Evolutionary conservation across 2,113 vertebrate genomes (phyloP), one percentile per base, ranked within the genome.

Genomic region (Edolisoma coerulescens): DNA sequence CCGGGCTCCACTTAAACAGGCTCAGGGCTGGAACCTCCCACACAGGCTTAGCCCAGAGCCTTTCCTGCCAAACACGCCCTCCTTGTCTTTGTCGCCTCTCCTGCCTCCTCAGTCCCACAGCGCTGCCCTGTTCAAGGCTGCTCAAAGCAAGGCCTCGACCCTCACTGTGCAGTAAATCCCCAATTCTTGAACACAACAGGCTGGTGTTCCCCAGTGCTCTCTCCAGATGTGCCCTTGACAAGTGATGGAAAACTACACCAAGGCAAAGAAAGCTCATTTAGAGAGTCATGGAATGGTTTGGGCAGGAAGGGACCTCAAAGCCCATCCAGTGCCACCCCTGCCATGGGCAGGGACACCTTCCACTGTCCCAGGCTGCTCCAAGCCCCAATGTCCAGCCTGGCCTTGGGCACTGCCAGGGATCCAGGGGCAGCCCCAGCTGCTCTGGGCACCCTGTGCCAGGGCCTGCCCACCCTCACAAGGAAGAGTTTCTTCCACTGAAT

Each of bases 281-380:
- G 16, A 17, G 44, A 33, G 4, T 21, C 10, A 10, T 11, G 10
- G 77, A 23, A 19, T 9, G 37, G 10, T 37, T 44, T 67, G 68
- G 27, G 27, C 1, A 14, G 33, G 8, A 13, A 44, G 3, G 7
- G 13, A 74, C 12, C 28, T 28, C 0, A 28, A 59, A 45, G 0
- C 10, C 2, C 77, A 44, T 5, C 44, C 11, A 13, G 1, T 50
- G 0, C 42, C 30, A 63, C 13, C 35, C 6, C 23, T 70, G 30
- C 21, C 35, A 27, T 26, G 65, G 23, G 9, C 57, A 88, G 57
- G 57, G 49, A 71, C 57, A 42, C 32, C 32, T 73, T 0, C 44
- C 59, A 65, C 68, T 7, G 0, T 22, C 12, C 50, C 76, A 80
- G 59, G 35, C 4, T 50, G 67, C 26, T 57, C 42, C 67, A 13